A percentile compares a stretch with the other conserved stretches of the same genome.
phyloP scores from a whole-genome alignment of 53 echinoderm and acorn worm species.

The Actinopyga echinites region DNA sequence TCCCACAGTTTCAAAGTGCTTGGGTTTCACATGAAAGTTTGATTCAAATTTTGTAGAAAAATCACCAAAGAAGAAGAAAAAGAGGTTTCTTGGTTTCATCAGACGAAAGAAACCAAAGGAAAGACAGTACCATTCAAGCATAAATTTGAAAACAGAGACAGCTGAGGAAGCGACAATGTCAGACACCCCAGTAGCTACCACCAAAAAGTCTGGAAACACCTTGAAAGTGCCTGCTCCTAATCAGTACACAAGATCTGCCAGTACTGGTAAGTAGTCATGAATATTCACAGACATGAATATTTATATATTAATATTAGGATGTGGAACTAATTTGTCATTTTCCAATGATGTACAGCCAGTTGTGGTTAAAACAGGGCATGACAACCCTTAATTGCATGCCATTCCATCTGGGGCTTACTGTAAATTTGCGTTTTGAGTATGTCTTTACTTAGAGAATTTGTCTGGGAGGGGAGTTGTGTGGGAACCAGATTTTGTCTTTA shows the following conservation, averaged over 20 bases:
- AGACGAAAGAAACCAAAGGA: constrained; percentile 20
- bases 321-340: too few relatives aligned
- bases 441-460: too few relatives aligned
- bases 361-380: too few relatives aligned
- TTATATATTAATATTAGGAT: too few relatives aligned
- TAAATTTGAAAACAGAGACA: constrained; percentile 26
- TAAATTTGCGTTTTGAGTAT: too few relatives aligned
- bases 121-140: constrained; percentile 35
- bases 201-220: constrained; percentile 11
- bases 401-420: too few relatives aligned
- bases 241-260: constrained; percentile 46
- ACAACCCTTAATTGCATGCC: too few relatives aligned
- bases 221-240: constrained; percentile 41
- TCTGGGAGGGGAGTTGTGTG: too few relatives aligned
- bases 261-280: constrained; percentile 11
- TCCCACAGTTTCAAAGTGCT: too few relatives aligned
- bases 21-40: not conserved
- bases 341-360: too few relatives aligned
- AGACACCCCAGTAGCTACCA: constrained; percentile 5
- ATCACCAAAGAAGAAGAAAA: constrained; percentile 43
- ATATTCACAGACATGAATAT: too few relatives aligned
- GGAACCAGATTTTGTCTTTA: too few relatives aligned
- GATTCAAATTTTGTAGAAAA: not conserved
- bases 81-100: constrained; percentile 30
- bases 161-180: constrained; percentile 9